Base-by-base conservation (phyloP, 2,113 vertebrate species). In the Pterocles burchelli region DNA sequence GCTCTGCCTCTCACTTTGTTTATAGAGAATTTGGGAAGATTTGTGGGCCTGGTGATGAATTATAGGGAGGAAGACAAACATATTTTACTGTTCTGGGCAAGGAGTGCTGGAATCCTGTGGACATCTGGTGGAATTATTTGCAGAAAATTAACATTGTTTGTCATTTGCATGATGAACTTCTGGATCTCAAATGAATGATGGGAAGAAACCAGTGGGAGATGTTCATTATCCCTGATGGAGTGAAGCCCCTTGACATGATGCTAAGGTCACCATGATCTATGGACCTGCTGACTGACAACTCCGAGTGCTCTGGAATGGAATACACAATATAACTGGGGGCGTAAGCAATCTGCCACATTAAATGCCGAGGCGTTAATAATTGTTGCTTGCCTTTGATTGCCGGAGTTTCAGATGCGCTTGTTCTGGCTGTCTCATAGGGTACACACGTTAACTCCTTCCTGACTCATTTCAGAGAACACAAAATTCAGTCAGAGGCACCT, bases 71-170 rank as follows among this genome's bases (percentile, higher is more conserved):
- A 85, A 92, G 87, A 94, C 90, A 96, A 97, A 96, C 96, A 96
- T 97, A 97, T 97, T 97, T 98, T 97, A 97, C 87, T 72, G 90
- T 94, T 97, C 95, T 38, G 79, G 95, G 85, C 96, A 93, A 97
- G 95, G 75, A 97, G 80, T 52, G 55, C 92, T 94, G 66, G 93
- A 97, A 96, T 96, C 82, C 92, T 48, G 25, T 17, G 92, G 93
- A 97, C 97, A 98, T 97, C 96, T 91, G 96, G 97, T 97, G 95
- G 96, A 98, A 98, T 98, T 98, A 98, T 98, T 97, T 97, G 93
- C 95, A 95, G 95, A 96, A 97, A 97, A 98, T 98, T 97, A 98
- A 96, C 96, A 65, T 59, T 95, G 83, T 97, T 98, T 96, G 96
- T 83, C 65, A 95, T 96, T 96, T 96, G 96, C 87, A 92, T 96